Base-by-base conservation (phyloP, 2,797 vertebrate genomes). In the Fringilla coelebs region DNA sequence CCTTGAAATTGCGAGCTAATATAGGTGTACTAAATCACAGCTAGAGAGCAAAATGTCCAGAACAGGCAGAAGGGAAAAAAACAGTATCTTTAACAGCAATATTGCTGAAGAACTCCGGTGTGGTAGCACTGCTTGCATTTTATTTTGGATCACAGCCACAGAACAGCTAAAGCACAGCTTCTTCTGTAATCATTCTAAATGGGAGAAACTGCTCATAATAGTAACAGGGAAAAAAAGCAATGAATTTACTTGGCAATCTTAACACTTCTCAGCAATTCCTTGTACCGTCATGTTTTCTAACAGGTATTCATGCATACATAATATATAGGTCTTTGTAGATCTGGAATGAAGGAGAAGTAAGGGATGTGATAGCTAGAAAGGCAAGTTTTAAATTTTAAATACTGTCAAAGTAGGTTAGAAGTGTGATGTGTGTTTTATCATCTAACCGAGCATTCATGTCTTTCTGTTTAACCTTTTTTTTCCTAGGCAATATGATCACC, bases 331-430 rank as follows among this genome's bases (percentile, higher is more conserved):
- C 89, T 96, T 93, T 95, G 79, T 63, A 92, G 79, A 92, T 55
- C 48, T 92, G 70, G 43, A 92, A 71, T 41, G 79, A 85, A 94
- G 81, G 65, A 85, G 51, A 92, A 96, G 58, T 65, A 92, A 85
- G 73, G 31, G 43, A 80, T 80, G 57, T 89, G 72, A 93, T 91
- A 91, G 76, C 75, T 88, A 57, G 65, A 91, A 90, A 88, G 60
- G 84, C 75, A 96, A 95, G 71, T 73, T 92, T 94, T 93, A 95
- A 93, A 96, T 89, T 94, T 95, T 95, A 93, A 96, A 92, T 78
- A 75, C 92, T 91, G 87, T 76, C 92, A 94, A 88, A 88, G 54
- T 88, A 93, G 89, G 89, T 94, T 93, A 96, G 89, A 91, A 41
- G 48, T 48, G 46, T 38, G 66, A 82, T 85, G 67, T 75, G 78